These are phyloP conservation scores for Percopsis transmontana DNA, from an alignment of 2,113 vertebrate genomes.

Conservation along the genomic window DNA sequence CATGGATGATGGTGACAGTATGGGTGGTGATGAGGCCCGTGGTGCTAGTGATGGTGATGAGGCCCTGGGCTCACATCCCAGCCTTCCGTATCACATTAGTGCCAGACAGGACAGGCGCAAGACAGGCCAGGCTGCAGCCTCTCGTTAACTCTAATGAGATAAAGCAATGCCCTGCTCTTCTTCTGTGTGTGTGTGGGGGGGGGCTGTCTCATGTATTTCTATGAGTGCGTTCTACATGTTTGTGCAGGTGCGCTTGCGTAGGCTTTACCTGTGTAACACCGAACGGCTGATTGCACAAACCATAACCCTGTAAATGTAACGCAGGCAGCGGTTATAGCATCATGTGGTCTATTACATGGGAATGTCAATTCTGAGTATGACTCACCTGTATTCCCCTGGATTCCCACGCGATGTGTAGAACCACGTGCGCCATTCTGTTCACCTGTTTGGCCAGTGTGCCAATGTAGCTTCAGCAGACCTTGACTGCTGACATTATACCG, in stretches of 20 bases:
- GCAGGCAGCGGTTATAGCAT: constrained; percentile 24
- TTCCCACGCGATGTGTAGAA: constrained; percentile 11
- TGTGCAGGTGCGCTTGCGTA: background rate
- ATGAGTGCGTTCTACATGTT: constrained; percentile 1
- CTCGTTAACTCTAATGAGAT: constrained; percentile 76
- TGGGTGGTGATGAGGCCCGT: constrained; percentile 1
- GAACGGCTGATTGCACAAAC: no score
- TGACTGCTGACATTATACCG: constrained; percentile 57
- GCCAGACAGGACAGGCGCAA: constrained; percentile 49
- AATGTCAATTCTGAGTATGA: constrained; percentile 45
- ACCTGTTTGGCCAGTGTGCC: constrained; percentile 8
- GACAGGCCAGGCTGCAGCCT: constrained; percentile 58
- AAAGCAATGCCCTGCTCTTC: constrained; percentile 67
- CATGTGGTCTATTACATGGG: constrained; percentile 31
- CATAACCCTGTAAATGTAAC: constrained; percentile 38
- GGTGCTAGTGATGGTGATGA: background rate
- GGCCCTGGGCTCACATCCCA: constrained; percentile 18
- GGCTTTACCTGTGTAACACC: no score
- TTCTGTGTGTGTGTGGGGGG: constrained; percentile 35
- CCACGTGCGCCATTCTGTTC: constrained; percentile 21
- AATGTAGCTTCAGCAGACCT: constrained; percentile 53
- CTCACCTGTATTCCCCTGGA: constrained; percentile 60
- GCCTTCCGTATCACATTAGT: constrained; percentile 64
- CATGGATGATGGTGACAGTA: background rate
- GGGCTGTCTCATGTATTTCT: constrained; percentile 5